A percentile compares a stretch with the other conserved stretches of the same genome.
Evolutionary conservation across 2,113 vertebrate genomes (phyloP).

Genomic region (Cebidichthys violaceus): DNA sequence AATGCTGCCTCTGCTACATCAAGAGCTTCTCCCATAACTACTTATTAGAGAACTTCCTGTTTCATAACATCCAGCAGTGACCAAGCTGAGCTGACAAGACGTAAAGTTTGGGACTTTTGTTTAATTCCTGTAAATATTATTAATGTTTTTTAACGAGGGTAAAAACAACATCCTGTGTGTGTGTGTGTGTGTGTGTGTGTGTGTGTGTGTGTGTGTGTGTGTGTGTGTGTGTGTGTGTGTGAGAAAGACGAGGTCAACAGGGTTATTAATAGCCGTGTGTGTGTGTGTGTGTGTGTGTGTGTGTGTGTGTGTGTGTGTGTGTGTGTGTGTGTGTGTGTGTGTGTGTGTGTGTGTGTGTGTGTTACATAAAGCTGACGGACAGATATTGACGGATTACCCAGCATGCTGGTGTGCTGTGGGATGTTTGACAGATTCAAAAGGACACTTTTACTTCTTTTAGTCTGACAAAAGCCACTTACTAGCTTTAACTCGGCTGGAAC

Average conservation of each 20-base stretch:
- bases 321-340: constrained; percentile 9
- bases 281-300: constrained; percentile 6
- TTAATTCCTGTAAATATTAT: background rate
- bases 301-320: constrained; percentile 6
- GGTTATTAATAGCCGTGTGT: constrained; percentile 35
- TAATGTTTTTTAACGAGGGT: background rate
- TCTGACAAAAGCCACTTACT: background rate
- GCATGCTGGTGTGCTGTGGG: constrained; percentile 14
- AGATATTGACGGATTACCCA: constrained; percentile 58
- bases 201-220: constrained; percentile 31
- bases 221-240: background rate
- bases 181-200: background rate
- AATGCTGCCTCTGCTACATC: too few relatives aligned
- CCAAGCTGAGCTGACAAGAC: too few relatives aligned
- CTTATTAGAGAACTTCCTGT: too few relatives aligned
- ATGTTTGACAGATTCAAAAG: constrained; percentile 1
- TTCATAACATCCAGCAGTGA: too few relatives aligned
- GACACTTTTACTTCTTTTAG: background rate
- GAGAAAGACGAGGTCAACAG: background rate
- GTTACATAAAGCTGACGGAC: constrained; percentile 46
- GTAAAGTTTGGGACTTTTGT: background rate
- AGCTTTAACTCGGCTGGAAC: background rate
- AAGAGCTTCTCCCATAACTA: too few relatives aligned
- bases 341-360: constrained; percentile 34
- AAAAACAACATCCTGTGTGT: background rate